Conservation (phyloP, 1,140 invertebrate genomes). For the Papilio glaucus region DNA sequence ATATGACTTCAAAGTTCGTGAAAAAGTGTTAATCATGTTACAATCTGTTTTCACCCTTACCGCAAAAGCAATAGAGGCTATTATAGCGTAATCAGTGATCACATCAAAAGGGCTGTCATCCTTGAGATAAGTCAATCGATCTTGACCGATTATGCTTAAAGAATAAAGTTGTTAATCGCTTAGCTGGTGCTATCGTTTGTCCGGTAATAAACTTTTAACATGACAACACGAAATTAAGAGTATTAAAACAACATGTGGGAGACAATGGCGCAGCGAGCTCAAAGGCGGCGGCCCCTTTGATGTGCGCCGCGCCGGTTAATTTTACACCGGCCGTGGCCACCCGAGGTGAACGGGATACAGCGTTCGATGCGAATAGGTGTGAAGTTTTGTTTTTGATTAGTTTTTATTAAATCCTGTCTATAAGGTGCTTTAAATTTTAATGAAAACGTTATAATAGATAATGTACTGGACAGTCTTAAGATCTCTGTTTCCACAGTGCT, state of each 20-base stretch:
- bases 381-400: slow-evolving; percentile 17
- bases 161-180: slow-evolving; percentile 39
- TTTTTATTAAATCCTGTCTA: no score
- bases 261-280: slow-evolving; percentile 70
- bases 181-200: slow-evolving; percentile 27
- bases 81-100: neutral
- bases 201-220: slow-evolving; percentile 72
- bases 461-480: no score
- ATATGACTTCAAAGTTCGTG: slow-evolving; percentile 4
- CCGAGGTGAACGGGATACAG: slow-evolving; percentile 44
- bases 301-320: slow-evolving; percentile 57
- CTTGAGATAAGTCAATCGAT: neutral
- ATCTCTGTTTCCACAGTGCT: no score
- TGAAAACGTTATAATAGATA: no score
- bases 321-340: slow-evolving; percentile 64
- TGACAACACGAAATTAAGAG: slow-evolving; percentile 77
- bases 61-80: neutral
- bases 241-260: slow-evolving; percentile 73
- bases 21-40: slow-evolving; percentile 18
- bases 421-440: no score
- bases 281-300: slow-evolving; percentile 71
- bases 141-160: neutral
- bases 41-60: slow-evolving; percentile 18
- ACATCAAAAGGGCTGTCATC: slow-evolving; percentile 30
- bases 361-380: slow-evolving; percentile 38